phyloP scores from a whole-genome alignment of 1,140 invertebrate species.

The Danaus melanippus region DNA sequence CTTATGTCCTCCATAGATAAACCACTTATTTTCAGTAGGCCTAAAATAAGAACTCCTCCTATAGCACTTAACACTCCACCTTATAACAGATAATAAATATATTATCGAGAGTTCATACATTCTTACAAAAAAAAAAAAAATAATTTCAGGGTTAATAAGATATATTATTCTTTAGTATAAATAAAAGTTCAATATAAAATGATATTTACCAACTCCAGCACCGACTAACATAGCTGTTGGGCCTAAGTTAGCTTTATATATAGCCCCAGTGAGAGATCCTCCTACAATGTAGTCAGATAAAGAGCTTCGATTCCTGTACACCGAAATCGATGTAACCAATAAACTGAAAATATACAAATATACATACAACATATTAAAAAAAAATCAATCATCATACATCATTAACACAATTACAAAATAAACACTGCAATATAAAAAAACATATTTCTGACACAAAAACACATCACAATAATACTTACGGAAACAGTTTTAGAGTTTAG shows the following conservation, averaged over 20 bases:
- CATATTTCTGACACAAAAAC: too few species aligned
- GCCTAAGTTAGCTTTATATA: constrained; percentile 77
- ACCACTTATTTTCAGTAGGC: constrained; percentile 42
- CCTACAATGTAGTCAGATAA: constrained; percentile 77
- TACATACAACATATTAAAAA: constrained; percentile 1
- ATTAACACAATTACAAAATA: too few species aligned
- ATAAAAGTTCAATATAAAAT: neutral
- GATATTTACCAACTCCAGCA: constrained; percentile 61
- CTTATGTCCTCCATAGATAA: constrained; percentile 47
- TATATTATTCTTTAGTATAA: too few species aligned
- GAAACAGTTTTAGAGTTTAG: too few species aligned
- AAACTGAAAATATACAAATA: constrained; percentile 66
- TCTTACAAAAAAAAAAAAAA: too few species aligned
- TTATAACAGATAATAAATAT: constrained; percentile 14
- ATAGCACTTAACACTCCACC: constrained; percentile 42
- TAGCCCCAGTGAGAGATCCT: constrained; percentile 74
- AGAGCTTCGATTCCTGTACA: constrained; percentile 77
- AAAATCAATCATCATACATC: constrained; percentile 2
- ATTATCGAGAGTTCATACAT: neutral
- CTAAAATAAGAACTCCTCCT: constrained; percentile 37
- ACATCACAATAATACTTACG: too few species aligned
- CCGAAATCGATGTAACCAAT: constrained; percentile 74
- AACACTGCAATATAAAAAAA: too few species aligned
- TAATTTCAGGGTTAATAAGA: too few species aligned
- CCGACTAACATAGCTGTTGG: constrained; percentile 77